These are phyloP conservation scores for Dryoscopus gambensis DNA, from an alignment of 2,113 vertebrate genomes.

Conservation along the genomic window DNA sequence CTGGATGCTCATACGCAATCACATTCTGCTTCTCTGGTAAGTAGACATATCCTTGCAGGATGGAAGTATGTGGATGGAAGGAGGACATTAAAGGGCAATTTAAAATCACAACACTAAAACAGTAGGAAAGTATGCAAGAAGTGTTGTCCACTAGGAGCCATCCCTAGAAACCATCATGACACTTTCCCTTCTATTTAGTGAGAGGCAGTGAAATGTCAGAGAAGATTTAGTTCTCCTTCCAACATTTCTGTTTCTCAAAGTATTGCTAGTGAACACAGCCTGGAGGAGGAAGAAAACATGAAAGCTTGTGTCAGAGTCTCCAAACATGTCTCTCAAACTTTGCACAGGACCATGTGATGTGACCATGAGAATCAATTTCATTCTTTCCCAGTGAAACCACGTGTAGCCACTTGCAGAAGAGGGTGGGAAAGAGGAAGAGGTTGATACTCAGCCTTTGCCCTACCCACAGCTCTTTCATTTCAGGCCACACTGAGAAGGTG, in stretches of 20 bases:
- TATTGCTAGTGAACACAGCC: neutral
- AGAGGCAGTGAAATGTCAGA: neutral
- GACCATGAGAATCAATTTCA: neutral
- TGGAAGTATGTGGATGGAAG: neutral
- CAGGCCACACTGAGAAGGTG: neutral
- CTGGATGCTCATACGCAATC: neutral
- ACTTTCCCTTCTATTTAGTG: neutral
- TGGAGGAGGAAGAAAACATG: neutral
- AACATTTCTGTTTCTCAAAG: neutral
- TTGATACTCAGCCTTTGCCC: neutral
- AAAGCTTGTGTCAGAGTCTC: neutral
- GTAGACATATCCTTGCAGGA: neutral
- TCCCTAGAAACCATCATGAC: neutral
- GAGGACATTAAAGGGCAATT: neutral
- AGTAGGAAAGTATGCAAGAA: neutral
- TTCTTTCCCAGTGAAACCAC: neutral
- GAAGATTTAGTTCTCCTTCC: neutral
- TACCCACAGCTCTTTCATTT: neutral
- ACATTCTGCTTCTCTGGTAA: neutral
- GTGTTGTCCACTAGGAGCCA: neutral
- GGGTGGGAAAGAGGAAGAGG: neutral
- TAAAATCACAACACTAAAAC: neutral
- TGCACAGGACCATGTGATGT: neutral
- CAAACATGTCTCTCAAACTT: neutral
- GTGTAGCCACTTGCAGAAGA: neutral